Percentiles rank a stretch among this genome's conserved stretches.
Evolutionary conservation across 2,888 invertebrate species (phyloP).

Genomic region (Teleogryllus oceanicus): DNA sequence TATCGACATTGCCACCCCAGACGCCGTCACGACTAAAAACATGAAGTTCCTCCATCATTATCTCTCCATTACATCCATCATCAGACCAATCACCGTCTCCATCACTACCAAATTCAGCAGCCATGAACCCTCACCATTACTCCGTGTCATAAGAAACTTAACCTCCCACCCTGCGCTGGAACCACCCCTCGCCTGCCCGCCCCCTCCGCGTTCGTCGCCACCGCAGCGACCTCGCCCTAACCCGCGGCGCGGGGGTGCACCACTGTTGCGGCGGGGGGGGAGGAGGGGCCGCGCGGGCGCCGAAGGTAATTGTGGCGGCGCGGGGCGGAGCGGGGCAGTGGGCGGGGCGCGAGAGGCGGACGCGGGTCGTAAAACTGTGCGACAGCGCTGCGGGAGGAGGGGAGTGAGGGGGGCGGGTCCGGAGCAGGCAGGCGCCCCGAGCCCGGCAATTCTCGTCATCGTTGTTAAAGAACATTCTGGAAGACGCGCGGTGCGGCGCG

Average conservation of each 20-base stretch:
- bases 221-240: not conserved
- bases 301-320: not conserved
- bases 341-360: not conserved
- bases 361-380: not conserved
- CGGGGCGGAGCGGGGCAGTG: too few species aligned
- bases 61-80: too few species aligned
- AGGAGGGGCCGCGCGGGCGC: not conserved
- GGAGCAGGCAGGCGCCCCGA: not conserved
- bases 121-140: too few species aligned
- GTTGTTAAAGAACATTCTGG: constrained; percentile 18
- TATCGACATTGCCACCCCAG: too few species aligned
- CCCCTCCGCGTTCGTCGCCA: not conserved
- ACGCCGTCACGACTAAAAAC: too few species aligned
- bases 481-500: not conserved
- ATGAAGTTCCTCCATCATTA: too few species aligned
- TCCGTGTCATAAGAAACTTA: too few species aligned
- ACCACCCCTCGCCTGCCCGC: not conserved
- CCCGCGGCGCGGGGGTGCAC: not conserved
- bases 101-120: too few species aligned
- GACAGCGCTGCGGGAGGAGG: not conserved
- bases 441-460: not conserved
- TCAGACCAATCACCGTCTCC: too few species aligned
- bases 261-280: not conserved
- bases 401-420: not conserved
- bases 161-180: too few species aligned